phyloP scores from a whole-genome alignment of 2,113 vertebrate species.

The Menura novaehollandiae region DNA sequence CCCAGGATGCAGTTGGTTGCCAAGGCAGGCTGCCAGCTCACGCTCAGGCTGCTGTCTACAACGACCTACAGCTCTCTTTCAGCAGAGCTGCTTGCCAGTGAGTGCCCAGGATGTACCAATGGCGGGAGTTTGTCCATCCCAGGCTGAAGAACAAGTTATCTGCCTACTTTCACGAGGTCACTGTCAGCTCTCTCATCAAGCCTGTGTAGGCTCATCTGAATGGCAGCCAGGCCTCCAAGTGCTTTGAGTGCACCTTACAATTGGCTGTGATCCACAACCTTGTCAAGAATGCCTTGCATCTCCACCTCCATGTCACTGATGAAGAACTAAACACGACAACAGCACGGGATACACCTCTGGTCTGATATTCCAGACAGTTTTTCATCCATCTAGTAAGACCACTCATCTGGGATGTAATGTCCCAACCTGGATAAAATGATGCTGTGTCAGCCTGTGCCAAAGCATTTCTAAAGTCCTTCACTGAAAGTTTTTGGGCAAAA shows the following conservation, averaged over 20 bases:
- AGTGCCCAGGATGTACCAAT: neutral
- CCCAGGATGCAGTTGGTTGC: neutral
- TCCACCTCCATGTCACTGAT: neutral
- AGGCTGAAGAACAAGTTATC: neutral
- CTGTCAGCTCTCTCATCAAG: neutral
- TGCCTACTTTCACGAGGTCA: neutral
- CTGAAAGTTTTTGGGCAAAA: neutral
- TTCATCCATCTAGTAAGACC: neutral
- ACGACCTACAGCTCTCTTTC: neutral
- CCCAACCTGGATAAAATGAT: neutral
- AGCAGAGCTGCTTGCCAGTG: neutral
- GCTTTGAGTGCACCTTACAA: neutral
- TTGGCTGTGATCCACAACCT: neutral
- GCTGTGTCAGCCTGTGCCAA: neutral
- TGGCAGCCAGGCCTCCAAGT: neutral
- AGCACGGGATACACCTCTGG: neutral
- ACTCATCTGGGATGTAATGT: neutral
- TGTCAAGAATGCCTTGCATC: neutral
- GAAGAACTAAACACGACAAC: neutral
- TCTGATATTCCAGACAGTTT: neutral
- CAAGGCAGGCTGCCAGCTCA: neutral
- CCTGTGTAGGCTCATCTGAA: neutral
- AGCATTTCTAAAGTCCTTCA: neutral
- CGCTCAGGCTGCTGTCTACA: rapidly evolving
- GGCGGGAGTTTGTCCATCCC: neutral